phyloP scores from a whole-genome alignment of 2,888 invertebrate genomes.

The Syrphus vitripennis region DNA sequence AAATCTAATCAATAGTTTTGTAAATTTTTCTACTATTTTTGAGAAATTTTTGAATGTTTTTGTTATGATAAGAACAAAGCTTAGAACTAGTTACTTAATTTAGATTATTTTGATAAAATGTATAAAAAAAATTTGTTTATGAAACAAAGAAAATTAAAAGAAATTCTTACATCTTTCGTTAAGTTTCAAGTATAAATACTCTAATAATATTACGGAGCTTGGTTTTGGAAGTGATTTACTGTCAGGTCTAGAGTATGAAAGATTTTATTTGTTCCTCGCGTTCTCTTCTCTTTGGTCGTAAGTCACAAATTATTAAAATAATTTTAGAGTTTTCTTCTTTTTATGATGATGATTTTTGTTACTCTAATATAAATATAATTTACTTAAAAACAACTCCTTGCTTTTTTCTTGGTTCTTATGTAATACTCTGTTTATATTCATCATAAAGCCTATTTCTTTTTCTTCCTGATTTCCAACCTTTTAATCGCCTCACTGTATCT shows the following conservation, averaged over 20 bases:
- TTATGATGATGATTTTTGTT: not conserved
- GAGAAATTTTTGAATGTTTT: not conserved
- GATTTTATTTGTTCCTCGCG: not conserved
- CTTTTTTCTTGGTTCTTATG: slow-evolving; percentile 33
- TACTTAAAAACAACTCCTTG: slow-evolving; percentile 38
- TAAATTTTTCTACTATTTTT: slow-evolving; percentile 27
- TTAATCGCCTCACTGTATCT: slow-evolving; percentile 19
- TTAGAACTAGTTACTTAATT: slow-evolving; percentile 61
- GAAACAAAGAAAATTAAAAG: slow-evolving; percentile 45
- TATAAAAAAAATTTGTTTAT: slow-evolving; percentile 59
- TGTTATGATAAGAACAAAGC: slow-evolving; percentile 46
- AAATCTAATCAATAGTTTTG: slow-evolving; percentile 26
- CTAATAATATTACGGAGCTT: slow-evolving; percentile 48
- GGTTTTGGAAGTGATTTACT: slow-evolving; percentile 10
- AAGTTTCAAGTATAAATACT: slow-evolving; percentile 49
- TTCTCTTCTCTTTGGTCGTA: slow-evolving; percentile 23
- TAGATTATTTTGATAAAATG: slow-evolving; percentile 37
- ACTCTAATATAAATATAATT: slow-evolving; percentile 10
- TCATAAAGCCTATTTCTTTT: slow-evolving; percentile 54
- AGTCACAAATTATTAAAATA: slow-evolving; percentile 21
- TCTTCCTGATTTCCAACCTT: slow-evolving; percentile 43
- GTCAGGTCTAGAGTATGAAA: slow-evolving; percentile 46
- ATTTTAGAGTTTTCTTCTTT: slow-evolving; percentile 1
- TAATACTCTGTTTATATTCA: slow-evolving; percentile 41
- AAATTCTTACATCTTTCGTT: slow-evolving; percentile 41